Conservation (phyloP, 2,113 vertebrate genomes). For the Chionis minor region DNA sequence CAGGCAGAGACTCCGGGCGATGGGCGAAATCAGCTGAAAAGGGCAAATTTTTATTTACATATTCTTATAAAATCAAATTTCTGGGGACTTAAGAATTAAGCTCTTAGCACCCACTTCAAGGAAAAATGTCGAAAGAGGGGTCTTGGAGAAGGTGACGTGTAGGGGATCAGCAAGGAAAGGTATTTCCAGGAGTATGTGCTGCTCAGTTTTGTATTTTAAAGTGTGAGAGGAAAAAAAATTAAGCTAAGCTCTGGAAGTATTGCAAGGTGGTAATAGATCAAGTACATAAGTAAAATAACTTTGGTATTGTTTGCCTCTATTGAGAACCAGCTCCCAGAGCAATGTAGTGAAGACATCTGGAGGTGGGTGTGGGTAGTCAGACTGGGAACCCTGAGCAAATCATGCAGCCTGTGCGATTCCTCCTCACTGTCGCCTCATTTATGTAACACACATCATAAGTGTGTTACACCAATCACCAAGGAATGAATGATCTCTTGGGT, state of each 20-base stretch:
- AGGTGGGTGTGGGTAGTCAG: neutral
- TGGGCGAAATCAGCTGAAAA: neutral
- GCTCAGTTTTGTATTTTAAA: neutral
- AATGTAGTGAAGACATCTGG: neutral
- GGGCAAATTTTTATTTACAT: neutral
- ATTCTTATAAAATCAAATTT: neutral
- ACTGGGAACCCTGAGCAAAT: neutral
- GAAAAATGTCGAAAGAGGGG: neutral
- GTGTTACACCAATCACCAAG: neutral
- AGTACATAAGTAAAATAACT: neutral
- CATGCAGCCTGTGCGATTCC: neutral
- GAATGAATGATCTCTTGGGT: neutral
- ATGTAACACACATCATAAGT: rapidly evolving
- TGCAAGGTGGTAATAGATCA: neutral
- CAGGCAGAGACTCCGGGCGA: neutral
- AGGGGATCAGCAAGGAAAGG: neutral
- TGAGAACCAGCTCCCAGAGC: neutral
- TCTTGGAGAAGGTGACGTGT: neutral
- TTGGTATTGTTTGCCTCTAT: neutral
- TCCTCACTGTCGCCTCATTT: neutral
- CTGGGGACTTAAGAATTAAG: neutral
- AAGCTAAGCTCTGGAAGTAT: neutral
- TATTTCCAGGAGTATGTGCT: neutral
- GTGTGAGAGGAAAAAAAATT: neutral
- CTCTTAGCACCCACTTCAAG: neutral